A percentile compares a stretch with the other conserved stretches of the same genome.
phyloP scores from a whole-genome alignment of 2,113 vertebrate species.

The Pluvialis apricaria region DNA sequence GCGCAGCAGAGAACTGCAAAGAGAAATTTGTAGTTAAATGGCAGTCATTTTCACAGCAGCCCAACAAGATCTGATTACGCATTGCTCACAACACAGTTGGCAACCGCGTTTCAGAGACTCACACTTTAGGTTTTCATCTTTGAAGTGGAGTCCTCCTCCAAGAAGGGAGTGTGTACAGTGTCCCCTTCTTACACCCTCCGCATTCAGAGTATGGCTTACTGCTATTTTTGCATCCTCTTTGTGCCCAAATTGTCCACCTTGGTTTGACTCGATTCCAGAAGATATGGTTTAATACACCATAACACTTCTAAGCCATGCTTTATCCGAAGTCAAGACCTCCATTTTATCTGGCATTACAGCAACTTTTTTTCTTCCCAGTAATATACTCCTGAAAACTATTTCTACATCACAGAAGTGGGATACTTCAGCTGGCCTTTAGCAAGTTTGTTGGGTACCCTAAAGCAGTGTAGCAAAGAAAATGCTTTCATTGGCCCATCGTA shows the following conservation, averaged over 20 bases:
- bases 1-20: conserved; percentile 68
- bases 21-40: conserved; percentile 18
- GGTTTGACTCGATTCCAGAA: neutral
- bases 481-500: neutral
- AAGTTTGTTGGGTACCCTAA: neutral
- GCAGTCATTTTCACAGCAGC: neutral
- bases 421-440: neutral
- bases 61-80: neutral
- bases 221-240: neutral
- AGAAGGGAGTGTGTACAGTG: neutral
- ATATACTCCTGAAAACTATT: neutral
- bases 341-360: neutral
- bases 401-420: neutral
- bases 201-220: neutral
- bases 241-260: neutral
- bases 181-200: neutral
- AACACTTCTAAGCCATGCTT: neutral
- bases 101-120: neutral
- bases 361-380: neutral
- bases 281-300: neutral
- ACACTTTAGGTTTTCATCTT: neutral
- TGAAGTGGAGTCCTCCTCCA: neutral
- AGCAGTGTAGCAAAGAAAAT: neutral
- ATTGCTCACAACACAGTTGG: neutral
- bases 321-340: neutral